These are phyloP conservation scores for Tenthredo notha DNA, from an alignment of 2,888 invertebrate species.

Conservation along the genomic window DNA sequence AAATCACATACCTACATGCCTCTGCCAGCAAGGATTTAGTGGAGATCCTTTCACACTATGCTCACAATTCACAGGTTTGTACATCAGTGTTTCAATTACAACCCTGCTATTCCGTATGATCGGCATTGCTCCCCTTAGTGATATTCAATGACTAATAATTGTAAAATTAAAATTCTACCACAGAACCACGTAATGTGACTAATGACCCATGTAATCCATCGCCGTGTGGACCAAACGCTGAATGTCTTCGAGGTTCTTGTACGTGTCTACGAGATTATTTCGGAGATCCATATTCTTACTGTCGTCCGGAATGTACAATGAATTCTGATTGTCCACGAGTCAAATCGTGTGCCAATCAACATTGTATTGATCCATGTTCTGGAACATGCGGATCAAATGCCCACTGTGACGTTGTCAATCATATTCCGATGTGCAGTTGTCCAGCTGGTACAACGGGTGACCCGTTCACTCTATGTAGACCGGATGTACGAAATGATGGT, in stretches of 20 bases:
- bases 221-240: slow-evolving; percentile 84
- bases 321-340: slow-evolving; percentile 86
- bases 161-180: background rate
- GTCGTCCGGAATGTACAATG: slow-evolving; percentile 88
- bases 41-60: slow-evolving; percentile 86
- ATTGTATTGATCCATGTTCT: slow-evolving; percentile 87
- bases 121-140: slow-evolving; percentile 47
- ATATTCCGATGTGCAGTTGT: slow-evolving; percentile 88
- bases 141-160: slow-evolving; percentile 12
- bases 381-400: slow-evolving; percentile 88
- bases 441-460: slow-evolving; percentile 85
- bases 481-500: slow-evolving; percentile 74
- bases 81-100: background rate
- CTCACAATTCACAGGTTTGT: slow-evolving; percentile 75
- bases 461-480: slow-evolving; percentile 85
- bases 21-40: slow-evolving; percentile 81
- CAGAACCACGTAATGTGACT: slow-evolving; percentile 74
- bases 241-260: slow-evolving; percentile 80
- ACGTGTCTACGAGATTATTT: slow-evolving; percentile 86
- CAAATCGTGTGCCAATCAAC: slow-evolving; percentile 85
- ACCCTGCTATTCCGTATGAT: slow-evolving; percentile 38
- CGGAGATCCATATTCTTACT: slow-evolving; percentile 85
- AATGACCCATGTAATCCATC: slow-evolving; percentile 85
- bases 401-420: slow-evolving; percentile 86
- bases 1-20: slow-evolving; percentile 86